phyloP scores from a whole-genome alignment of 2,888 invertebrate species.

The Fragum fragum region DNA sequence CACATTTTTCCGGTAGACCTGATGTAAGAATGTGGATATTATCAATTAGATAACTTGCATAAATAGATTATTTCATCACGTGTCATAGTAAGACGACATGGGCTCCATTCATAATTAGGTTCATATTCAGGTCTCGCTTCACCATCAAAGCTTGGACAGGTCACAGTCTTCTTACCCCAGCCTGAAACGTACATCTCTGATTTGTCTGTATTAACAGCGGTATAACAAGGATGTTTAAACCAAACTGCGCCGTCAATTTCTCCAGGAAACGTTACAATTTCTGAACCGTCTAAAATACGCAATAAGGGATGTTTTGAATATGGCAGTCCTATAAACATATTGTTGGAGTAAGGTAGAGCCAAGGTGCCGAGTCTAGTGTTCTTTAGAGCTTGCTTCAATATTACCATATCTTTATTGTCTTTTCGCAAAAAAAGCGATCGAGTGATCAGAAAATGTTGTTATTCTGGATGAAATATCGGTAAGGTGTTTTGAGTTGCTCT shows the following conservation, averaged over 20 bases:
- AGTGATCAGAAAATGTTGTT: background rate
- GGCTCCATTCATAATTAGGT: background rate
- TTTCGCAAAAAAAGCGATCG: background rate
- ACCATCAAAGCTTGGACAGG: background rate
- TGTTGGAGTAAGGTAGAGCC: background rate
- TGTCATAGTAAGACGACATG: background rate
- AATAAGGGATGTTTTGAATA: background rate
- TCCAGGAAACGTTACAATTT: background rate
- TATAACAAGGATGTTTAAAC: background rate
- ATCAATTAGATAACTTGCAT: background rate
- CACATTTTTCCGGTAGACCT: background rate
- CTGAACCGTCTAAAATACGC: background rate
- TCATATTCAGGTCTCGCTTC: background rate
- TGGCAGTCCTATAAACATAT: background rate
- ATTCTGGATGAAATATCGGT: background rate
- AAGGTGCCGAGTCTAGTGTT: background rate
- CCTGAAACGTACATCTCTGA: background rate
- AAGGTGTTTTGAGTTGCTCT: background rate
- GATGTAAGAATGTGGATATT: background rate
- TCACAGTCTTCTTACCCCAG: slow-evolving; percentile 1
- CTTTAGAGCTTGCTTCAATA: background rate
- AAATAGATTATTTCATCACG: background rate
- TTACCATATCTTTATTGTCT: background rate
- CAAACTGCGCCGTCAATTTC: background rate
- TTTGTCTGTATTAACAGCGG: background rate